Evolutionary conservation across 2,797 vertebrate species (phyloP).

Genomic region (Coregonus sp.): DNA sequence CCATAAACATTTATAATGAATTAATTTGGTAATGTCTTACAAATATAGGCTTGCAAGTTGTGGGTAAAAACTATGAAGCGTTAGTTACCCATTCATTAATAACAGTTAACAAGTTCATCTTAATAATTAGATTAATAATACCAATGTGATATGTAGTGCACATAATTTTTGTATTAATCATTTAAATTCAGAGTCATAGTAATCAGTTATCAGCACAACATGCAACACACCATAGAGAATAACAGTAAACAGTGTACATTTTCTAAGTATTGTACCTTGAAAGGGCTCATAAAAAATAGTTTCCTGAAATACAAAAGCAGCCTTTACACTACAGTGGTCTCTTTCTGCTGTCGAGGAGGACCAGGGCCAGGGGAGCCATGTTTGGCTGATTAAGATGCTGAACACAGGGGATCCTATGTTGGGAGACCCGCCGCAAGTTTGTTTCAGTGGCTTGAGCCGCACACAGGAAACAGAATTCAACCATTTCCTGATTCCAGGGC

Average conservation of each 20-base stretch:
- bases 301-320: slow-evolving; percentile 13
- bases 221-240: background rate
- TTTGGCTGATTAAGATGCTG: slow-evolving; percentile 6
- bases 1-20: background rate
- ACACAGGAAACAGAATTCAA: slow-evolving; percentile 38
- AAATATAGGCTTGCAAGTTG: no score
- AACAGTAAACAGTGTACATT: background rate
- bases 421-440: slow-evolving; percentile 11
- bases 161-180: background rate
- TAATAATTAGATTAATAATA: background rate
- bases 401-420: slow-evolving; percentile 23
- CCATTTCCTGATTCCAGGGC: slow-evolving; percentile 44
- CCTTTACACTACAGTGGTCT: slow-evolving; percentile 9
- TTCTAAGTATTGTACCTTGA: slow-evolving; percentile 16
- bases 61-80: no score
- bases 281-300: background rate
- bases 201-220: no score
- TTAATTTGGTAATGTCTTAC: no score
- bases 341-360: slow-evolving; percentile 13
- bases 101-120: background rate
- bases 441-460: slow-evolving; percentile 2
- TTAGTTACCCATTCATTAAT: no score
- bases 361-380: background rate
- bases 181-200: background rate
- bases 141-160: background rate